These are phyloP conservation scores for Microcebus ravelobensis DNA, from an alignment of 2,113 vertebrate species.

Conservation along the genomic window DNA sequence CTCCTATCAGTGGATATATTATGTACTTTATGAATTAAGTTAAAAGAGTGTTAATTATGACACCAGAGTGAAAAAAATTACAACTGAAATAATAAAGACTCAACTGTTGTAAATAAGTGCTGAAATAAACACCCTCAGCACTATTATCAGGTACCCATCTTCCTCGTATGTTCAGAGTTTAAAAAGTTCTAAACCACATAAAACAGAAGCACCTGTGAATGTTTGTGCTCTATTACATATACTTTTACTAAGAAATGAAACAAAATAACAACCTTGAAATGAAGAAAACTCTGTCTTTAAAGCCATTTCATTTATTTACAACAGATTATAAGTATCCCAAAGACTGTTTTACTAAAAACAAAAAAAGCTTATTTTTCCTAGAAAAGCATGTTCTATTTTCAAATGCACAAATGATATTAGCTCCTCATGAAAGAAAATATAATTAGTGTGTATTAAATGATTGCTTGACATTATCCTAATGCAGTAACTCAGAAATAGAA, in stretches of 20 bases:
- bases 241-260: slow-evolving; percentile 25
- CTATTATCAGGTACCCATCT: slow-evolving; percentile 2
- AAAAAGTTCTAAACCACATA: slow-evolving; percentile 57
- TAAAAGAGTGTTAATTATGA: neutral
- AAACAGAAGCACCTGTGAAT: slow-evolving; percentile 58
- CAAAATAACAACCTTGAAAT: neutral
- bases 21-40: slow-evolving; percentile 29
- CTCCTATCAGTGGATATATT: neutral
- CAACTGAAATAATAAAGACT: slow-evolving; percentile 27
- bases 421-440: slow-evolving; percentile 20
- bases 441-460: slow-evolving; percentile 30
- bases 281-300: slow-evolving; percentile 15
- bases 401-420: slow-evolving; percentile 34
- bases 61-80: slow-evolving; percentile 8
- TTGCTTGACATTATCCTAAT: neutral
- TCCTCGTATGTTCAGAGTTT: neutral
- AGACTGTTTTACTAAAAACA: neutral
- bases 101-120: slow-evolving; percentile 21
- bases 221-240: neutral
- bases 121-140: slow-evolving; percentile 39
- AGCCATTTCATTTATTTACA: slow-evolving; percentile 47
- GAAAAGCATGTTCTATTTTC: slow-evolving; percentile 45
- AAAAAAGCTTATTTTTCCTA: neutral
- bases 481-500: too few relatives aligned
- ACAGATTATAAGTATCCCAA: neutral